phyloP scores from a whole-genome alignment of 2,113 vertebrate species.

The Tautogolabrus adspersus region DNA sequence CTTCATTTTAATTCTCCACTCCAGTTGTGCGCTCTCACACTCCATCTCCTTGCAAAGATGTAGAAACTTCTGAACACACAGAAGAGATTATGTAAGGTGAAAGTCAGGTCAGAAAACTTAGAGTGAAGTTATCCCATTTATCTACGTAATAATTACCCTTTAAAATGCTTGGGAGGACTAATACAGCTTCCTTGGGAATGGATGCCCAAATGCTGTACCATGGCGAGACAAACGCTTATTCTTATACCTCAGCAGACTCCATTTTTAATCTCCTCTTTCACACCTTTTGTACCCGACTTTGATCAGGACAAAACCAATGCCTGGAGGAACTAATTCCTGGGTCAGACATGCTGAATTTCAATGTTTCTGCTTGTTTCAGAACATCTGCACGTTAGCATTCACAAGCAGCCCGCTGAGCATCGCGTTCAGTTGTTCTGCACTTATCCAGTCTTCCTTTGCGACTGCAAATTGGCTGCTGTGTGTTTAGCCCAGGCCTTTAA shows the following conservation, averaged over 20 bases:
- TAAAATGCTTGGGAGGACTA: slow-evolving; percentile 4
- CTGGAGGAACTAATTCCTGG: slow-evolving; percentile 28
- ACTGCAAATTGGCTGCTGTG: slow-evolving; percentile 37
- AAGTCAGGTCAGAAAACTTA: neutral
- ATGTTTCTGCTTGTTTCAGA: slow-evolving; percentile 35
- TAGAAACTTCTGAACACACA: neutral
- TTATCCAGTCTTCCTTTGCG: slow-evolving; percentile 43
- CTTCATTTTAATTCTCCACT: neutral
- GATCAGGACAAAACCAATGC: slow-evolving; percentile 47
- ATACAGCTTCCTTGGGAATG: neutral
- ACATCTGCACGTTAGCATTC: slow-evolving; percentile 66
- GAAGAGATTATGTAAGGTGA: neutral
- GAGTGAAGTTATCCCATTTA: neutral
- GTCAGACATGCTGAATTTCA: slow-evolving; percentile 38
- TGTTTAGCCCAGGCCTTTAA: slow-evolving; percentile 22
- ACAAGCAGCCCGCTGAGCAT: slow-evolving; percentile 35
- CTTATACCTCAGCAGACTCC: neutral
- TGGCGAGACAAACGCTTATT: slow-evolving; percentile 11
- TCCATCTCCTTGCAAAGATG: neutral
- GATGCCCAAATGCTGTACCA: neutral
- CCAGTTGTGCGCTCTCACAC: neutral
- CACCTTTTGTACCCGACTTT: slow-evolving; percentile 54
- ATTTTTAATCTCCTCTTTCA: slow-evolving; percentile 50
- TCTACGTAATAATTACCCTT: neutral
- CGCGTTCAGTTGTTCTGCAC: slow-evolving; percentile 37